Percentiles rank a stretch among this genome's conserved stretches.
Conservation (phyloP, 2,888 invertebrate genomes). For the Caradrina clavipalpis region DNA sequence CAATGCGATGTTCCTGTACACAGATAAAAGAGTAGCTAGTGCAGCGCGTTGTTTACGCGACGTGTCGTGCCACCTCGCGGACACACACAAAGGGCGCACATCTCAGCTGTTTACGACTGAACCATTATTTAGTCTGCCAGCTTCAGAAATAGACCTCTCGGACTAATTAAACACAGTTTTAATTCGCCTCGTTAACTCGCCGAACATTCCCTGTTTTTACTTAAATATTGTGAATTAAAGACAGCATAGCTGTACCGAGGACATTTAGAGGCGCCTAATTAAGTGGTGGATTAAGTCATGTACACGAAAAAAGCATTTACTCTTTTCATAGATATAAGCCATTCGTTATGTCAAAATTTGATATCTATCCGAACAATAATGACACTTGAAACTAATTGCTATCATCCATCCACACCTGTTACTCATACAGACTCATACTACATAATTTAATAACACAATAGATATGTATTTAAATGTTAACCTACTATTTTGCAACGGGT, state of each 20-base stretch:
- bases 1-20: not conserved
- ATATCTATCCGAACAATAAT: slow-evolving; percentile 16
- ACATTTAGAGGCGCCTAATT: too few relatives aligned
- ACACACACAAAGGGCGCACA: slow-evolving; percentile 41
- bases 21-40: slow-evolving; percentile 5
- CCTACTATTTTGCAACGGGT: not conserved
- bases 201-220: slow-evolving; percentile 3
- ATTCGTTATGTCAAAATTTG: slow-evolving; percentile 8
- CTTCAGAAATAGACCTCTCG: slow-evolving; percentile 43
- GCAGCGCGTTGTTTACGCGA: slow-evolving; percentile 20
- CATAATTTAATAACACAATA: not conserved
- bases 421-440: too few relatives aligned
- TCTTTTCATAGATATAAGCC: too few relatives aligned
- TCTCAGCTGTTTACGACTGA: slow-evolving; percentile 30
- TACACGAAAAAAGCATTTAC: too few relatives aligned
- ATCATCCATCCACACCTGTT: slow-evolving; percentile 17
- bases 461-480: not conserved
- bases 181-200: slow-evolving; percentile 4
- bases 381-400: slow-evolving; percentile 27
- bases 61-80: not conserved
- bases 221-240: too few relatives aligned
- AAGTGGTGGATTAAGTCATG: too few relatives aligned
- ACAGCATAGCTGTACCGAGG: too few relatives aligned
- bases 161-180: slow-evolving; percentile 31
- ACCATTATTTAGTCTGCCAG: slow-evolving; percentile 49